A percentile compares a stretch with the other conserved stretches of the same genome.
These are phyloP conservation scores for Diorhabda sublineata DNA, from an alignment of 1,140 invertebrate species.

Conservation along the genomic window DNA sequence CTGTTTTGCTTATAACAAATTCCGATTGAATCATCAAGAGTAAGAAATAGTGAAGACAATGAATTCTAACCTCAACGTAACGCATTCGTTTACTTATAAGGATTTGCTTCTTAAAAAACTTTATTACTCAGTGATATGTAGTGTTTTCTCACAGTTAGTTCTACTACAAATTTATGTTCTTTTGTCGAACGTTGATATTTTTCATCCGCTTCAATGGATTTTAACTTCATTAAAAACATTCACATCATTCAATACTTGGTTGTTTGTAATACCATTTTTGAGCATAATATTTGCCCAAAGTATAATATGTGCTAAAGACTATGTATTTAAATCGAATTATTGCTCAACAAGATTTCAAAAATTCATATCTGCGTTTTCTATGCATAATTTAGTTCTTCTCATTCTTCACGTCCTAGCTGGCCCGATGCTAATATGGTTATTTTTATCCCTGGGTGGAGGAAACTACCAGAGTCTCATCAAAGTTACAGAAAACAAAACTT, in stretches of 20 bases:
- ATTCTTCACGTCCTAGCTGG: constrained; percentile 57
- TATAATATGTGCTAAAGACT: constrained; percentile 57
- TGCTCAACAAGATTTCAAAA: constrained; percentile 59
- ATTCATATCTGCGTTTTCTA: constrained; percentile 56
- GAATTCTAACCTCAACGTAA: constrained; percentile 32
- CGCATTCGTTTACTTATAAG: constrained; percentile 41
- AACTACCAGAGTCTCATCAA: constrained; percentile 50
- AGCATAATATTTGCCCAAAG: constrained; percentile 54
- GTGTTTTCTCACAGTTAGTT: constrained; percentile 51
- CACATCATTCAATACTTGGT: constrained; percentile 53
- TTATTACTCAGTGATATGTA: constrained; percentile 49
- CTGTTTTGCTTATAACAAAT: no score
- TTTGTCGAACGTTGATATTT: constrained; percentile 51
- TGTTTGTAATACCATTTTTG: constrained; percentile 53
- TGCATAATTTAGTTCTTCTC: constrained; percentile 56
- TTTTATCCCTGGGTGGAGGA: constrained; percentile 56
- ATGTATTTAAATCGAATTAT: constrained; percentile 51
- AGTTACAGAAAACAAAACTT: constrained; percentile 34
- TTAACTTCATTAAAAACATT: constrained; percentile 48
- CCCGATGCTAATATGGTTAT: constrained; percentile 57
- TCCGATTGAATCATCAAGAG: no score
- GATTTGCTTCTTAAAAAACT: constrained; percentile 50
- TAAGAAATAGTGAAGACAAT: constrained; percentile 4
- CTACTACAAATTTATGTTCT: constrained; percentile 53
- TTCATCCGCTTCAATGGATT: constrained; percentile 54